phyloP scores from a whole-genome alignment of 1,140 invertebrate species.

The Bemisia tabaci region DNA sequence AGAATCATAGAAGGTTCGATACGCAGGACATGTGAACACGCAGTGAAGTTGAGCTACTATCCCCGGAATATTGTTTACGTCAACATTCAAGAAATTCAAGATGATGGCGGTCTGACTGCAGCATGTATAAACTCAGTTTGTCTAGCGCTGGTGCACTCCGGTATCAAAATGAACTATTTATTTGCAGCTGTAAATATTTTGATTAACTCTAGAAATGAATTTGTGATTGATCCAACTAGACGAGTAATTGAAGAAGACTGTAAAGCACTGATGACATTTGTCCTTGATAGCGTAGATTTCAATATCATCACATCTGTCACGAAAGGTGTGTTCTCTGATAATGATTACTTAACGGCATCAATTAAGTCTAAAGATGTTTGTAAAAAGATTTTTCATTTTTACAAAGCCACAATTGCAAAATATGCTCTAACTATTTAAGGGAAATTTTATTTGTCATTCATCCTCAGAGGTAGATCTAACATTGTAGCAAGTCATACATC shows the following conservation, averaged over 20 bases:
- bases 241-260: background rate
- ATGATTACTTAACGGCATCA: background rate
- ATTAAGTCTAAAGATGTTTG: background rate
- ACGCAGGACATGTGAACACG: background rate
- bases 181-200: background rate
- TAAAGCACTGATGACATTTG: background rate
- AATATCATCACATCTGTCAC: background rate
- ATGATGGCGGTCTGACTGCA: background rate
- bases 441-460: no score
- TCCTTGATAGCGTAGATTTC: background rate
- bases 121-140: background rate
- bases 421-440: background rate
- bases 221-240: background rate
- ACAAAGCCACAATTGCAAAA: background rate
- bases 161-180: background rate
- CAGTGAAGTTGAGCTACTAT: background rate
- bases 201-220: background rate
- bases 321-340: background rate
- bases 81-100: background rate
- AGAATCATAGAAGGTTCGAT: background rate
- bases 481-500: no score
- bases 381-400: background rate
- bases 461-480: no score
- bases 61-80: background rate
- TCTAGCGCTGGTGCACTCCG: background rate